Percentiles rank a stretch among this genome's conserved stretches.
Conservation (phyloP, 2,113 vertebrate genomes). For the Chloropsis cyanopogon region DNA sequence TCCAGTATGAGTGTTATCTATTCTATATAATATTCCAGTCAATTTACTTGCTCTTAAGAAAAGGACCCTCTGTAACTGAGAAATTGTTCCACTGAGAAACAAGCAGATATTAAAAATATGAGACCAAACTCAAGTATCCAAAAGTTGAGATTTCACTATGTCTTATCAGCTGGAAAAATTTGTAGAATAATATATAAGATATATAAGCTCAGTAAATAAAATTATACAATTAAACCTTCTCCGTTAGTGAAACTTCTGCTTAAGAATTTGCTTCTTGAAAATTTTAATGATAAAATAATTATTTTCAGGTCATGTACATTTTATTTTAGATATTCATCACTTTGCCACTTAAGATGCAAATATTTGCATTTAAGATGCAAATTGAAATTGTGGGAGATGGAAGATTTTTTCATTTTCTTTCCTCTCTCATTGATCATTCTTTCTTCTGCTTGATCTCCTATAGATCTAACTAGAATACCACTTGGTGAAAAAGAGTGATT, state of each 20-base stretch:
- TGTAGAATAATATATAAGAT: not conserved
- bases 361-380: no score
- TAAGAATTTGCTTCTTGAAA: not conserved
- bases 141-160: not conserved
- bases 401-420: not conserved
- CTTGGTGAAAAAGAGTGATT: not conserved
- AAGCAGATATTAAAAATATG: not conserved
- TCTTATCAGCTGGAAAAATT: not conserved
- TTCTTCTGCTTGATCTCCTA: not conserved
- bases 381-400: not conserved
- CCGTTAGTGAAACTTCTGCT: not conserved
- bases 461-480: not conserved
- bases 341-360: not conserved
- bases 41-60: not conserved
- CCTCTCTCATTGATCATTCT: not conserved
- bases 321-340: not conserved
- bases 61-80: fast-evolving
- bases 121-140: not conserved
- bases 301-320: not conserved
- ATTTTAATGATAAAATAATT: not conserved
- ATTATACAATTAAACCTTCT: not conserved
- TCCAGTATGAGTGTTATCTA: not conserved
- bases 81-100: not conserved
- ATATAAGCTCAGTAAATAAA: not conserved
- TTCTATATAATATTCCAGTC: not conserved